phyloP scores from a whole-genome alignment of 2,888 invertebrate genomes.

The Cataglyphis cursor region DNA sequence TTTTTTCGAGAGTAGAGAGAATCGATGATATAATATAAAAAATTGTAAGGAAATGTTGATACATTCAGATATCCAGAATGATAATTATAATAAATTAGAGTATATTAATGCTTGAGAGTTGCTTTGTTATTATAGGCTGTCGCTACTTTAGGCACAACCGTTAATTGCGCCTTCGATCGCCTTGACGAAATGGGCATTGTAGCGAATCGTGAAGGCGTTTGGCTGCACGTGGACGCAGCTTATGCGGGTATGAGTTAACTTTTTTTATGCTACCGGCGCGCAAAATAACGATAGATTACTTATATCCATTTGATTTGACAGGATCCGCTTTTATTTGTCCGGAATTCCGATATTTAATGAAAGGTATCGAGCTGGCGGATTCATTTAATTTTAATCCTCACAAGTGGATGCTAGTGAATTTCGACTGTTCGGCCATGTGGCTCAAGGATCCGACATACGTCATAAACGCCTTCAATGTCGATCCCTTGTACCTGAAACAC shows the following conservation, averaged over 20 bases:
- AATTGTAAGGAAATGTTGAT: background rate
- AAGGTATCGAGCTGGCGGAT: conserved; percentile 95
- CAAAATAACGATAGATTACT: background rate
- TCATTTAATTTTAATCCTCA: conserved; percentile 99
- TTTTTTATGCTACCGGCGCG: background rate
- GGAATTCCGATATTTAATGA: conserved; percentile 96
- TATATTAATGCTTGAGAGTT: background rate
- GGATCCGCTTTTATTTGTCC: conserved; percentile 98
- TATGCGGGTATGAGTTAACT: conserved; percentile 91
- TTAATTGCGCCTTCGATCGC: conserved; percentile 97
- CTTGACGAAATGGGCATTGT: conserved; percentile 96
- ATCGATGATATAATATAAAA: background rate
- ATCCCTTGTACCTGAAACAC: conserved; percentile 98
- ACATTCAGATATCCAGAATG: background rate
- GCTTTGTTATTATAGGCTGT: conserved; percentile 89
- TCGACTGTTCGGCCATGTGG: conserved; percentile 99
- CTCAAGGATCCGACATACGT: conserved; percentile 95
- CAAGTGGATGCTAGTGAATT: conserved; percentile 99
- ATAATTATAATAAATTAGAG: background rate
- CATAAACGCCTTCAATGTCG: conserved; percentile 98
- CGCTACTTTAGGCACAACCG: conserved; percentile 97
- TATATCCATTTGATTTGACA: conserved; percentile 60
- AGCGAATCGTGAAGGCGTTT: conserved; percentile 92
- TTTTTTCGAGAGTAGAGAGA: background rate
- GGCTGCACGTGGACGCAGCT: conserved; percentile 99